Percentiles rank a stretch among this genome's conserved stretches.
phyloP scores from a whole-genome alignment of 2,113 vertebrate species.

The Stictonetta naevosa region DNA sequence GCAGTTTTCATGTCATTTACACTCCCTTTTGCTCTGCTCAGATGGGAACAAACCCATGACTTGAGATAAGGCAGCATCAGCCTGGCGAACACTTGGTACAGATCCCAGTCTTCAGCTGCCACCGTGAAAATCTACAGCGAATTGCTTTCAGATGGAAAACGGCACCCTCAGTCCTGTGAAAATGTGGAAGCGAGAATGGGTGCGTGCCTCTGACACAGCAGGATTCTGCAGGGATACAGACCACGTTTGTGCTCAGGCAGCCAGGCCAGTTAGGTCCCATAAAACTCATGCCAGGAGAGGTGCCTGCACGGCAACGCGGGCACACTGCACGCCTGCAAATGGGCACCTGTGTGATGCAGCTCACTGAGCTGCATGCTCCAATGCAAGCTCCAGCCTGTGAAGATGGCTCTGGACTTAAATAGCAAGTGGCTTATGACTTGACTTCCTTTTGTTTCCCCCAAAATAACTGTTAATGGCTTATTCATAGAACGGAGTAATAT shows the following conservation, averaged over 20 bases:
- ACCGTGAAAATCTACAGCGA: not conserved
- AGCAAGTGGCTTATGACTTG: not conserved
- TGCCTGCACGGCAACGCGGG: not conserved
- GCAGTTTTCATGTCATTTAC: not conserved
- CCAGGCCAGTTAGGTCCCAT: not conserved
- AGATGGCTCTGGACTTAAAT: not conserved
- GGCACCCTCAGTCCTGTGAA: not conserved
- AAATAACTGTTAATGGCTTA: not conserved
- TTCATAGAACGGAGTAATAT: not conserved
- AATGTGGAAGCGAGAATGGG: accelerated
- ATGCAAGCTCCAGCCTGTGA: not conserved
- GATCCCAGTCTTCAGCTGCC: not conserved
- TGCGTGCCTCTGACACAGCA: not conserved
- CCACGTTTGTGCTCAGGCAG: not conserved
- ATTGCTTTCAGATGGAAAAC: not conserved
- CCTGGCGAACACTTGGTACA: not conserved
- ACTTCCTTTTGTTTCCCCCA: not conserved
- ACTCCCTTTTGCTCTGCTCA: not conserved
- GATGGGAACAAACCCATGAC: not conserved
- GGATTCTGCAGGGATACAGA: not conserved
- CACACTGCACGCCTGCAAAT: not conserved
- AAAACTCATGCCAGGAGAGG: accelerated
- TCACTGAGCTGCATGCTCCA: not conserved
- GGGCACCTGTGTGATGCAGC: not conserved
- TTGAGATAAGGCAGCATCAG: not conserved